phyloP scores from a whole-genome alignment of 2,888 invertebrate genomes.

The Andrena trimmerana region DNA sequence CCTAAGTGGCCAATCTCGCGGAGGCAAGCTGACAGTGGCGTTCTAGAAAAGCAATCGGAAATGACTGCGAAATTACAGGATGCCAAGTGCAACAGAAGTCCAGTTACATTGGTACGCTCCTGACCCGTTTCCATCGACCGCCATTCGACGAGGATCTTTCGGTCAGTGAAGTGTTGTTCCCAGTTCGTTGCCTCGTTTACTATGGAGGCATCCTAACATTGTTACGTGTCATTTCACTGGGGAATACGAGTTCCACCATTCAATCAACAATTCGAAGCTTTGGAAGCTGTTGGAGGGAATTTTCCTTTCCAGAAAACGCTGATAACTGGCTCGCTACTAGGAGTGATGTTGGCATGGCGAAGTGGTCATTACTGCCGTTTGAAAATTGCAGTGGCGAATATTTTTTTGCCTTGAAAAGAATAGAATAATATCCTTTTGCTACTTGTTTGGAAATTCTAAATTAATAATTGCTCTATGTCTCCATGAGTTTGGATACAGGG shows the following conservation, averaged over 20 bases:
- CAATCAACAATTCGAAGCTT: neutral
- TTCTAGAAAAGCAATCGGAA: constrained; percentile 47
- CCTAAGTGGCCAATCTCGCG: constrained; percentile 31
- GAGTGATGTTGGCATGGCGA: neutral
- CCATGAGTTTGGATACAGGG: too few species aligned
- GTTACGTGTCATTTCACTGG: constrained; percentile 51
- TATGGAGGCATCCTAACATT: constrained; percentile 17
- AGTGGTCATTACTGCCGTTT: constrained; percentile 32
- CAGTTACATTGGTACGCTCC: constrained; percentile 41
- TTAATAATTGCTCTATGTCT: too few species aligned
- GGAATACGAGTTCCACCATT: constrained; percentile 24
- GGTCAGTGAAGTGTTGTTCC: constrained; percentile 10
- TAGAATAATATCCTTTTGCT: too few species aligned
- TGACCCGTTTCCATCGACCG: constrained; percentile 51
- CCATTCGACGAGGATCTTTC: constrained; percentile 33
- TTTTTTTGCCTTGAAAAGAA: neutral
- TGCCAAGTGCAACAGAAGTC: constrained; percentile 44
- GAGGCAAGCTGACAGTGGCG: constrained; percentile 14
- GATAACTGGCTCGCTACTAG: constrained; percentile 12
- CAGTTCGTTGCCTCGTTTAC: constrained; percentile 27
- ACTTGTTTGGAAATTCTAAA: too few species aligned
- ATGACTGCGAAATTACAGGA: constrained; percentile 49
- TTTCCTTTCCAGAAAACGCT: neutral
- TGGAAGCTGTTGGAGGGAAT: neutral
- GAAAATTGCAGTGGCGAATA: constrained; percentile 23